phyloP scores from a whole-genome alignment of 2,888 invertebrate genomes.

The Argynnis bischoffii region DNA sequence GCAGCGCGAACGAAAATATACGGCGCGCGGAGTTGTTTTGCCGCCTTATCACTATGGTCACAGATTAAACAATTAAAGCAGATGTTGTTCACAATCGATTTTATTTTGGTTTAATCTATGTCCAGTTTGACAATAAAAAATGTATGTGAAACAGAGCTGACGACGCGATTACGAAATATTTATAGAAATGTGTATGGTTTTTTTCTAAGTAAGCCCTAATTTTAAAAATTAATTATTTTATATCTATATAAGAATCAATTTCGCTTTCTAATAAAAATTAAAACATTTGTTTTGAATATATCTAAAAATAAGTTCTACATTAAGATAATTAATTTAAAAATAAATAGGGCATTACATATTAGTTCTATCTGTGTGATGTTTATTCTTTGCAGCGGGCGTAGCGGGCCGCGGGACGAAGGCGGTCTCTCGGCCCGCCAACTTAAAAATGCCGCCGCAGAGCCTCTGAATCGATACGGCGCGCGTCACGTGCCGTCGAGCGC shows the following conservation, averaged over 20 bases:
- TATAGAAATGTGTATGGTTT: neutral
- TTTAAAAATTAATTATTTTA: too few relatives aligned
- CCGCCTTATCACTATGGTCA: constrained; percentile 78
- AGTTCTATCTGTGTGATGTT: constrained; percentile 35
- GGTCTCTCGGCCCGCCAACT: constrained; percentile 83
- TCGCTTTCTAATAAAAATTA: too few relatives aligned
- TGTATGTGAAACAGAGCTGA: too few relatives aligned
- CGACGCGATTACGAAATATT: too few relatives aligned
- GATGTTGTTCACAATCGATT: neutral
- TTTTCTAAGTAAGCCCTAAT: too few relatives aligned
- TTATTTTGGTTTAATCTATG: neutral
- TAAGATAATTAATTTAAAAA: constrained; percentile 10
- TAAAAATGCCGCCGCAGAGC: constrained; percentile 91
- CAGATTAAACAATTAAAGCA: constrained; percentile 48
- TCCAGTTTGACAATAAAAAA: neutral
- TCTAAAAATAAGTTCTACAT: neutral
- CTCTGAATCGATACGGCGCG: constrained; percentile 89
- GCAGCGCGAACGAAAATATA: constrained; percentile 82
- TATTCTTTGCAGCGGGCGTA: constrained; percentile 59
- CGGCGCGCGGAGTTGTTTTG: constrained; percentile 80
- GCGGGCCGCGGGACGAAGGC: constrained; percentile 72
- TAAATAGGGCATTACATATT: neutral
- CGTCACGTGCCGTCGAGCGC: constrained; percentile 85
- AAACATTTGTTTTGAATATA: neutral
- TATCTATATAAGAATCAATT: too few relatives aligned